Evolutionary conservation across 2,888 invertebrate species (phyloP).

Genomic region (Agrochola macilenta): DNA sequence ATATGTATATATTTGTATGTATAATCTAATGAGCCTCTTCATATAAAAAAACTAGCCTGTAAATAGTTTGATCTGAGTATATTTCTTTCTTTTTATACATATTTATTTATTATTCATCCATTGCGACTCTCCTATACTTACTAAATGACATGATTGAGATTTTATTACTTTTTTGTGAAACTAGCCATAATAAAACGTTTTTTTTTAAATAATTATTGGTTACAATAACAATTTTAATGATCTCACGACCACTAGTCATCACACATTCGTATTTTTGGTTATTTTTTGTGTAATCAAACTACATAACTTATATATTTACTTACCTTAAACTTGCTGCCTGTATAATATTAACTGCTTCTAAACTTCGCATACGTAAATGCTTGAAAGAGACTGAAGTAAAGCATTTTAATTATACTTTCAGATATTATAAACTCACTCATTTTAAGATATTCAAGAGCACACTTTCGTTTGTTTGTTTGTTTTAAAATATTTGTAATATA

Average conservation of each 20-base stretch:
- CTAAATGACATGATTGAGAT: not conserved
- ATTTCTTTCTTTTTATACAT: not conserved
- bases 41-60: conserved; percentile 27
- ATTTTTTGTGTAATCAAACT: conserved; percentile 14
- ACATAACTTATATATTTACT: conserved; percentile 18
- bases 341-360: conserved; percentile 59
- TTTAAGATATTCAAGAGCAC: conserved; percentile 82
- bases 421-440: conserved; percentile 74
- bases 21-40: conserved; percentile 8
- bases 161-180: not conserved
- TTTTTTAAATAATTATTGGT: not conserved
- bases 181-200: not conserved
- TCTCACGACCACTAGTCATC: conserved; percentile 10
- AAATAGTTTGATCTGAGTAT: conserved; percentile 11
- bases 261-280: not conserved
- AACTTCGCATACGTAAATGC: conserved; percentile 58
- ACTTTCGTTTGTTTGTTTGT: conserved; percentile 75
- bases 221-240: not conserved
- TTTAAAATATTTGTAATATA: conserved; percentile 74
- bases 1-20: conserved; percentile 19
- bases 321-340: conserved; percentile 42
- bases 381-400: conserved; percentile 65
- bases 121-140: not conserved
- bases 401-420: conserved; percentile 58
- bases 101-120: not conserved